Conservation (phyloP, 2,113 vertebrate species). For the Cairina moschata region DNA sequence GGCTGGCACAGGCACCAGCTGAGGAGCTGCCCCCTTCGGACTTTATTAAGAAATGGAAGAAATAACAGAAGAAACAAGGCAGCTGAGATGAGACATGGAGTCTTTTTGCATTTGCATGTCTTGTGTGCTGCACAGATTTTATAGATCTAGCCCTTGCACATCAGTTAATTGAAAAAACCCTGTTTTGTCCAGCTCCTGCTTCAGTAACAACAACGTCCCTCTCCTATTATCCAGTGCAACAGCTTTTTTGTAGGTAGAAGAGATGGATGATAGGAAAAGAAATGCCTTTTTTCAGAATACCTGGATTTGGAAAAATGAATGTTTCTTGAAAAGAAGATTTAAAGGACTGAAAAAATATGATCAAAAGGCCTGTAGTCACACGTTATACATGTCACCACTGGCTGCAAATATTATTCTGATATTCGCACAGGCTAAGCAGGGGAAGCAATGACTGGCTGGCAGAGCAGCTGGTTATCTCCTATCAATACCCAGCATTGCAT, state of each 20-base stretch:
- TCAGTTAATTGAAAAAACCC: background rate
- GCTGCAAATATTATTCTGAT: background rate
- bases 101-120: background rate
- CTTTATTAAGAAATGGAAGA: background rate
- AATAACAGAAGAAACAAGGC: background rate
- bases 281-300: background rate
- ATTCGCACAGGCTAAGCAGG: background rate
- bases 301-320: background rate
- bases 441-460: background rate
- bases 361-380: background rate
- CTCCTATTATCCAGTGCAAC: background rate
- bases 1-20: background rate
- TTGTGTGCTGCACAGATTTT: background rate
- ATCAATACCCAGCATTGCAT: background rate
- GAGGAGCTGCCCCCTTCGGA: background rate
- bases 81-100: background rate
- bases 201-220: background rate
- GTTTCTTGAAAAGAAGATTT: background rate
- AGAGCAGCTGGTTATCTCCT: background rate
- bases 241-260: background rate
- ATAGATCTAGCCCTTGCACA: background rate
- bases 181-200: background rate
- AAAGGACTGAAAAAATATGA: background rate
- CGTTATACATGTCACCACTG: rapidly evolving
- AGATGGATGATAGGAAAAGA: background rate